phyloP scores from a whole-genome alignment of 1,140 invertebrate species.

The Aethina tumida region DNA sequence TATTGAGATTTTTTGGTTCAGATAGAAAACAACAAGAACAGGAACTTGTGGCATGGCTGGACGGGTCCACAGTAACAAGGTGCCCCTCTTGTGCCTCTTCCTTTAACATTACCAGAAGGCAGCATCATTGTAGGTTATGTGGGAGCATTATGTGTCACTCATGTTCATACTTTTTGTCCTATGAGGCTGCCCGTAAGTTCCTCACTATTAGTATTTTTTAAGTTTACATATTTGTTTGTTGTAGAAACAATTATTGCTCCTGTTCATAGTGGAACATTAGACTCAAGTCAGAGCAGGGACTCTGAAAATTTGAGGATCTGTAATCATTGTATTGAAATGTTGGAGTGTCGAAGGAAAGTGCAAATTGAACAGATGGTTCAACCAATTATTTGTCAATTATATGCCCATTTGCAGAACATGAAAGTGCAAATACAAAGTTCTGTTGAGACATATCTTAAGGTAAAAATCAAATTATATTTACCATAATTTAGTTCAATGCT shows the following conservation, averaged over 20 bases:
- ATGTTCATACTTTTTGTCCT: constrained; percentile 82
- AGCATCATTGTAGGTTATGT: constrained; percentile 95
- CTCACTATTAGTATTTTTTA: constrained; percentile 3
- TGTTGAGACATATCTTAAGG: constrained; percentile 76
- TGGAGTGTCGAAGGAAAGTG: constrained; percentile 71
- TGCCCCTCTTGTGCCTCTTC: constrained; percentile 85
- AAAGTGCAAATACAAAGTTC: constrained; percentile 68
- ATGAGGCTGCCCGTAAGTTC: constrained; percentile 72
- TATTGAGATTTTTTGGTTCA: constrained; percentile 67
- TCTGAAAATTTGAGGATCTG: constrained; percentile 66
- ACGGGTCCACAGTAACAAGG: constrained; percentile 78
- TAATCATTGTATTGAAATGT: constrained; percentile 68
- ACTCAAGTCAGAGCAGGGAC: constrained; percentile 24
- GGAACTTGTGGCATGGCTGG: constrained; percentile 83
- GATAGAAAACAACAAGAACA: constrained; percentile 75
- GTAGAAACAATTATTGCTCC: constrained; percentile 29
- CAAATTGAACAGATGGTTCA: constrained; percentile 71
- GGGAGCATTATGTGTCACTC: constrained; percentile 91
- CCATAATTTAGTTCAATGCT: neutral
- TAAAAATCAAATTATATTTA: constrained; percentile 42
- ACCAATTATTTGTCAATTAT: constrained; percentile 70
- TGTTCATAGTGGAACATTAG: constrained; percentile 20
- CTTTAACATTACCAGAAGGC: constrained; percentile 78
- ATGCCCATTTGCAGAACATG: constrained; percentile 66
- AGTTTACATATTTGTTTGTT: constrained; percentile 8